Conservation (phyloP, 2,797 vertebrate genomes). For the Muscicapa comitata region DNA sequence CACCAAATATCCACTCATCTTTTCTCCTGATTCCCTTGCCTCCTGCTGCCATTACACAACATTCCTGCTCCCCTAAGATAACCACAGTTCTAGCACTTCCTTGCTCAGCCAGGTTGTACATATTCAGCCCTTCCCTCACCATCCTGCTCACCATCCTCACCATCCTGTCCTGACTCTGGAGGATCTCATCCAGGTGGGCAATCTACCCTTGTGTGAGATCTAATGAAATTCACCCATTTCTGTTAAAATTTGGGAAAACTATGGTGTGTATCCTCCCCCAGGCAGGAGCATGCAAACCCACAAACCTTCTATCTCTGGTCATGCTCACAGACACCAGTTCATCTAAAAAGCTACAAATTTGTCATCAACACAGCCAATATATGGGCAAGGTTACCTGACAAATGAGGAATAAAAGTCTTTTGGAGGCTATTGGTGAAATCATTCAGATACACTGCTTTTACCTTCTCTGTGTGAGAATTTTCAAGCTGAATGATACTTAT, state of each 20-base stretch:
- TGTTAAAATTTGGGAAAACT: not conserved
- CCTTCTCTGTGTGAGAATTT: not conserved
- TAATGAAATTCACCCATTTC: not conserved
- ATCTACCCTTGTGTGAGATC: not conserved
- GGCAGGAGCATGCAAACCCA: not conserved
- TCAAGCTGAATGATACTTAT: not conserved
- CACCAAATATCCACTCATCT: not conserved
- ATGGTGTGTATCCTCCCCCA: rapidly evolving
- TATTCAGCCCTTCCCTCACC: not conserved
- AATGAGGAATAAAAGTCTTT: not conserved
- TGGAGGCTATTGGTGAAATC: not conserved
- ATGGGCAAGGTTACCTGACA: not conserved
- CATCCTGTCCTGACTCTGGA: not conserved
- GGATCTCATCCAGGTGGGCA: not conserved
- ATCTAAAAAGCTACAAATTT: not conserved
- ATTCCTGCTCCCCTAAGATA: not conserved
- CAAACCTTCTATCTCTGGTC: not conserved
- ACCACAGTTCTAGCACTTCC: not conserved
- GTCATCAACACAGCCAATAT: not conserved
- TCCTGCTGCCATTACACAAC: not conserved
- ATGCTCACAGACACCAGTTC: not conserved
- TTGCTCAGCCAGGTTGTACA: not conserved
- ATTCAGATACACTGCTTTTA: not conserved
- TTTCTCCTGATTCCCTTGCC: not conserved
- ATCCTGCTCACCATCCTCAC: not conserved